A percentile compares a stretch with the other conserved stretches of the same genome.
phyloP scores from a whole-genome alignment of 2,113 vertebrate genomes.

The Polypterus bichir region DNA sequence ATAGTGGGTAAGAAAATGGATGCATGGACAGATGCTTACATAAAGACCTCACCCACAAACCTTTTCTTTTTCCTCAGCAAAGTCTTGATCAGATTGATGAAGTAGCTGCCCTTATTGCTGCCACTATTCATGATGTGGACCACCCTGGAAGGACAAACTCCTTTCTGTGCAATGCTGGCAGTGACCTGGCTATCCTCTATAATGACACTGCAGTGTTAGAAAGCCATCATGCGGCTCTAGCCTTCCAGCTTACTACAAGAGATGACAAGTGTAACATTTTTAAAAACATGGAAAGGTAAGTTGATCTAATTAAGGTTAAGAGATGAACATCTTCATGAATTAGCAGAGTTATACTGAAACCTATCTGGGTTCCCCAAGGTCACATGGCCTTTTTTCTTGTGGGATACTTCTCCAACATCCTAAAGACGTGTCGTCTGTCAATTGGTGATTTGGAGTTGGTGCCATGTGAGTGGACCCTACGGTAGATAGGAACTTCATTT shows the following conservation, averaged over 20 bases:
- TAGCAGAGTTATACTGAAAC: neutral
- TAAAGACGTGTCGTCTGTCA: too few relatives aligned
- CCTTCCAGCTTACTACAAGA: slow-evolving; percentile 82
- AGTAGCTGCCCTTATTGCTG: slow-evolving; percentile 84
- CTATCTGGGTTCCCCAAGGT: too few relatives aligned
- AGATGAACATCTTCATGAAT: neutral
- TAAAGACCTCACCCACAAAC: neutral
- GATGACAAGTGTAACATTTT: slow-evolving; percentile 94
- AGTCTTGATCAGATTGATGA: slow-evolving; percentile 80
- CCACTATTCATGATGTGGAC: slow-evolving; percentile 84
- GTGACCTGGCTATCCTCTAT: slow-evolving; percentile 81
- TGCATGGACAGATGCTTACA: neutral
- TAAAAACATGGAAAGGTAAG: slow-evolving; percentile 85
- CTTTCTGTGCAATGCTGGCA: slow-evolving; percentile 90
- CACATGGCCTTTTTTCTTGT: too few relatives aligned
- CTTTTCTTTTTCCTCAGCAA: slow-evolving; percentile 53
- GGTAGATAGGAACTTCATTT: too few relatives aligned
- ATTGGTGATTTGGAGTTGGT: too few relatives aligned
- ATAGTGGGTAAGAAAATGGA: neutral
- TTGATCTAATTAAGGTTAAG: neutral
- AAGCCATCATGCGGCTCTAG: slow-evolving; percentile 86
- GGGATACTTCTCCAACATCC: too few relatives aligned
- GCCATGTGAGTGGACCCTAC: too few relatives aligned
- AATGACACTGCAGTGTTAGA: slow-evolving; percentile 87
- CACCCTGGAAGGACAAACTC: slow-evolving; percentile 91